Conservation (phyloP, 2,888 invertebrate genomes). For the Oscheius sp. region DNA sequence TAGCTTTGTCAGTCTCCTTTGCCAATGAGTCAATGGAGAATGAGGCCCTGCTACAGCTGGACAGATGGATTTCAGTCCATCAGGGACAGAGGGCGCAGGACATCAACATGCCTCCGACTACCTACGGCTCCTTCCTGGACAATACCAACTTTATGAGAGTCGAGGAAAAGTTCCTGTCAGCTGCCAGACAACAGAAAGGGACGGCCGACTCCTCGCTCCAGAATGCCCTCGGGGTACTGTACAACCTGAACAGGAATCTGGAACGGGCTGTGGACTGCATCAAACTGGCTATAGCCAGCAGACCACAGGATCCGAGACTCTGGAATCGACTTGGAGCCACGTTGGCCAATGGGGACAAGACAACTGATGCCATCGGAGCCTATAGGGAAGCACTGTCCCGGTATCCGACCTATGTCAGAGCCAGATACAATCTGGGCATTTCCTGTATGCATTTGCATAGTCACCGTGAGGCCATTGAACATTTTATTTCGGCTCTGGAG, state of each 20-base stretch:
- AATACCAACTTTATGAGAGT: constrained; percentile 39
- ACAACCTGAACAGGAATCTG: constrained; percentile 92
- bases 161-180: constrained; percentile 66
- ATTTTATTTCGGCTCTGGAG: constrained; percentile 90
- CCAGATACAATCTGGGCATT: constrained; percentile 96
- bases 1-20: constrained; percentile 91
- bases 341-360: constrained; percentile 91
- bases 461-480: constrained; percentile 91
- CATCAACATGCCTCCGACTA: not conserved
- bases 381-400: constrained; percentile 81
- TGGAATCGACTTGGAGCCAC: constrained; percentile 99
- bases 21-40: constrained; percentile 94
- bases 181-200: constrained; percentile 51
- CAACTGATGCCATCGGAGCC: constrained; percentile 95
- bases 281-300: constrained; percentile 86
- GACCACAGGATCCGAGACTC: constrained; percentile 84
- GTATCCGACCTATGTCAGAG: constrained; percentile 94
- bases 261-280: constrained; percentile 97
- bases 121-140: constrained; percentile 31
- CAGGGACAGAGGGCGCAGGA: constrained; percentile 6
- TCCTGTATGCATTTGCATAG: constrained; percentile 95
- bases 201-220: constrained; percentile 68
- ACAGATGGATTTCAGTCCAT: constrained; percentile 71
- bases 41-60: constrained; percentile 86
- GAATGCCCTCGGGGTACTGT: constrained; percentile 85